Percentiles rank a stretch among this genome's conserved stretches.
Evolutionary conservation across 2,113 vertebrate genomes (phyloP).

Genomic region (Apeltes quadracus): DNA sequence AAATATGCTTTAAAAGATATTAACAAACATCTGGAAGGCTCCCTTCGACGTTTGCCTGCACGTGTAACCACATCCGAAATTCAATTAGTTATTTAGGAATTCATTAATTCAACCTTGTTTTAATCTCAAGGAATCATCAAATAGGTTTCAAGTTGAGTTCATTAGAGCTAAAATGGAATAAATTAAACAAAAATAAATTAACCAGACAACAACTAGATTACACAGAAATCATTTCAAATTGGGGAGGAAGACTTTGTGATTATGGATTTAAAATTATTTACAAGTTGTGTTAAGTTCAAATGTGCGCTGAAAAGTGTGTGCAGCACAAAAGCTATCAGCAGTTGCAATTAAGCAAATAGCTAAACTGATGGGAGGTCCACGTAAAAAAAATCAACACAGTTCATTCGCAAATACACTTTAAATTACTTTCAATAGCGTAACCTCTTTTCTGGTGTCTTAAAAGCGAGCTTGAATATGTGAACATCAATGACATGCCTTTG

Average conservation of each 20-base stretch:
- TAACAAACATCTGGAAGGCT: neutral
- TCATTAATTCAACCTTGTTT: too few relatives aligned
- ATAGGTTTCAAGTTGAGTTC: neutral
- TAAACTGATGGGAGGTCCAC: slow-evolving; percentile 1
- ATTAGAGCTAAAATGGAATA: neutral
- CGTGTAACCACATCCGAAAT: too few relatives aligned
- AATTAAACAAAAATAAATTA: neutral
- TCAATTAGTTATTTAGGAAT: too few relatives aligned
- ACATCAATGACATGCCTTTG: neutral
- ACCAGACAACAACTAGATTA: neutral
- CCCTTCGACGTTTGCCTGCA: neutral
- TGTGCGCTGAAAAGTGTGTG: neutral
- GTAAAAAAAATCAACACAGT: slow-evolving; percentile 15
- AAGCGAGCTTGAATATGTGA: neutral
- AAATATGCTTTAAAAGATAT: too few relatives aligned
- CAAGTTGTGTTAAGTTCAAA: neutral
- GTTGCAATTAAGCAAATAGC: slow-evolving; percentile 11
- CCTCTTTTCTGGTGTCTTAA: slow-evolving; percentile 1
- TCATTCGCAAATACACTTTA: slow-evolving; percentile 6
- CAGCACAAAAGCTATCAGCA: neutral
- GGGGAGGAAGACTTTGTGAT: neutral
- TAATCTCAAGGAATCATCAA: neutral
- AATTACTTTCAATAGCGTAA: neutral
- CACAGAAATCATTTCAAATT: neutral
- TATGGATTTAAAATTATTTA: neutral